Evolutionary conservation across 2,113 vertebrate genomes (phyloP), one percentile per base, ranked within the genome.

Genomic region (Tachuris rubrigastra): DNA sequence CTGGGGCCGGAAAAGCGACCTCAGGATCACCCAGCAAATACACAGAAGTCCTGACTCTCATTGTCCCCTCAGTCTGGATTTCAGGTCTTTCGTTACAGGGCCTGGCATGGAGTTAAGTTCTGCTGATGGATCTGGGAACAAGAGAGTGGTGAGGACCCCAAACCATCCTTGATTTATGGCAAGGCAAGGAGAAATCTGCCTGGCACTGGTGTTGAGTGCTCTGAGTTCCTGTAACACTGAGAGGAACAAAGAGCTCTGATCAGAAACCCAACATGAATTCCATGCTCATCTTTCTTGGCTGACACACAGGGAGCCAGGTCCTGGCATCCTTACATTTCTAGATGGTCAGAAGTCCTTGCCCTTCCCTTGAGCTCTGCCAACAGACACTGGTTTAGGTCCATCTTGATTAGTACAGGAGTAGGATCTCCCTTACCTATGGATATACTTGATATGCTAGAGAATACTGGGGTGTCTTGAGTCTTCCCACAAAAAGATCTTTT

Each of bases 251-350:
- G 22, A 28, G 44, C 27, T 56, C 52, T 17, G 42, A 12, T 15
- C 41, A 49, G 58, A 37, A 85, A 28, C 22, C 55, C 39, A 12
- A 37, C 28, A 33, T n/a, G 47, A 77, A 3, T 9, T n/a, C 50
- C 52, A 23, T 28, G 10, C 37, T 78, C 6, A 0, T 9, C 47
- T 41, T 47, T 41, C 55, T 12, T 21, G 9, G 0, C 1, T n/a
- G 76, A 24, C 71, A n/a, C 19, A 10, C 19, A 62, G 27, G 30
- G 19, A 71, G 8, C n/a, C 79, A 59, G 27, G 28, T 28, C 10
- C 60, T 24, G 55, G 13, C 17, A 53, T 41, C 68, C 50, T 19
- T 35, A 9, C 58, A 42, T 55, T 67, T 52, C 80, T 42, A 67
- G 53, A 15, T 2, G 12, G 8, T 12, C 16, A 63, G 66, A 50